phyloP scores from a whole-genome alignment of 64 coral and sea anemone genomes.

The Pocillopora damicornis region DNA sequence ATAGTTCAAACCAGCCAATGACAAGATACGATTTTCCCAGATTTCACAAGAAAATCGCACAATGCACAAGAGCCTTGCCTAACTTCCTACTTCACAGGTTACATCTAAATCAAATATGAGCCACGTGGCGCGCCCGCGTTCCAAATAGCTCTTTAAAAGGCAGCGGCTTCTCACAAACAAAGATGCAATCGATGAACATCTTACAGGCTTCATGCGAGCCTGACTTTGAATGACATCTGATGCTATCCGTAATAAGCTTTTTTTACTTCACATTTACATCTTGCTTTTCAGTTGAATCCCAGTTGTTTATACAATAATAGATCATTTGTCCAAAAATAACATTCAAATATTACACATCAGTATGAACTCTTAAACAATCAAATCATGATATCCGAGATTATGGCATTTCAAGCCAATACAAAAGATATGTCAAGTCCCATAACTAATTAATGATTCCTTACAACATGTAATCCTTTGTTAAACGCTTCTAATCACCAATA shows the following conservation, averaged over 20 bases:
- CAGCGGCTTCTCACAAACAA: background rate
- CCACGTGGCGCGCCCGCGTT: constrained; percentile 29
- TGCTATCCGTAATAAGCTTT: background rate
- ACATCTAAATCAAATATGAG: background rate
- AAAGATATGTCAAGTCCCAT: too few species aligned
- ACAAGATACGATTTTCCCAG: background rate
- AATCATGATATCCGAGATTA: background rate
- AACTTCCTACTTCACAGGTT: background rate
- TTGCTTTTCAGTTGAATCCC: background rate
- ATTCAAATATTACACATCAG: background rate
- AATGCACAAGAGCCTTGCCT: background rate
- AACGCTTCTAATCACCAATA: too few species aligned
- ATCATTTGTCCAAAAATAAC: constrained; percentile 1
- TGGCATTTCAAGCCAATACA: background rate
- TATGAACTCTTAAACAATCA: background rate
- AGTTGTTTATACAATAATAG: background rate
- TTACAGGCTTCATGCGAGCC: background rate
- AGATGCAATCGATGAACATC: background rate
- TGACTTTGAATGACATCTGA: background rate
- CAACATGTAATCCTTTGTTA: too few species aligned
- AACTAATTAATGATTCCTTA: too few species aligned
- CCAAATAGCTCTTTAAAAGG: constrained; percentile 17
- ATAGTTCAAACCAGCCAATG: too few species aligned
- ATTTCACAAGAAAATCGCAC: background rate
- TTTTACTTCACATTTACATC: background rate